These are phyloP conservation scores for Tetragonula clypearis DNA, from an alignment of 1,140 invertebrate genomes.

Conservation along the genomic window DNA sequence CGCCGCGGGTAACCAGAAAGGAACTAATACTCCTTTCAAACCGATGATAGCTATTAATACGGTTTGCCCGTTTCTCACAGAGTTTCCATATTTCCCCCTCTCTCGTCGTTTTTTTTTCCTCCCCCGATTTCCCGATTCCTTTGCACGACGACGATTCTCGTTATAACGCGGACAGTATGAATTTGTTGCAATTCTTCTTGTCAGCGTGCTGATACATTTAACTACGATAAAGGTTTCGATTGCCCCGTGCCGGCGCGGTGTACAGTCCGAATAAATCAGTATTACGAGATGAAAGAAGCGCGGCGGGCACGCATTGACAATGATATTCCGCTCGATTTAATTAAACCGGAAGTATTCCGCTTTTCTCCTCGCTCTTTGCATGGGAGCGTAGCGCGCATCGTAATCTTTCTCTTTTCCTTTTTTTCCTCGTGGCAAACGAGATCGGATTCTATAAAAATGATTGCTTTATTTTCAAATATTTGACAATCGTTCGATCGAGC, in stretches of 20 bases:
- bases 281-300: background rate
- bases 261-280: conserved; percentile 15
- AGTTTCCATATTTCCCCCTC: no score
- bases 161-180: background rate
- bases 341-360: conserved; percentile 8
- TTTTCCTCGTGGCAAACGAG: no score
- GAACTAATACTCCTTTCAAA: background rate
- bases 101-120: background rate
- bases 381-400: no score
- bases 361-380: background rate
- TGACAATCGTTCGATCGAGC: conserved; percentile 8
- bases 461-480: conserved; percentile 14
- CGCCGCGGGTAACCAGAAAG: background rate
- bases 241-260: background rate
- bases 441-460: conserved; percentile 6
- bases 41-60: background rate
- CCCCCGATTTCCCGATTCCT: no score
- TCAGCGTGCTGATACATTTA: background rate
- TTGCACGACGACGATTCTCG: background rate
- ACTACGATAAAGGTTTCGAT: conserved; percentile 3
- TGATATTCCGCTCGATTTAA: conserved; percentile 11
- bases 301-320: conserved; percentile 1
- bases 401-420: background rate
- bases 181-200: background rate
- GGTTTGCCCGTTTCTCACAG: background rate